These are phyloP conservation scores for Macrotrachela quadricornifera DNA, from an alignment of 1,140 invertebrate genomes.

Conservation along the genomic window DNA sequence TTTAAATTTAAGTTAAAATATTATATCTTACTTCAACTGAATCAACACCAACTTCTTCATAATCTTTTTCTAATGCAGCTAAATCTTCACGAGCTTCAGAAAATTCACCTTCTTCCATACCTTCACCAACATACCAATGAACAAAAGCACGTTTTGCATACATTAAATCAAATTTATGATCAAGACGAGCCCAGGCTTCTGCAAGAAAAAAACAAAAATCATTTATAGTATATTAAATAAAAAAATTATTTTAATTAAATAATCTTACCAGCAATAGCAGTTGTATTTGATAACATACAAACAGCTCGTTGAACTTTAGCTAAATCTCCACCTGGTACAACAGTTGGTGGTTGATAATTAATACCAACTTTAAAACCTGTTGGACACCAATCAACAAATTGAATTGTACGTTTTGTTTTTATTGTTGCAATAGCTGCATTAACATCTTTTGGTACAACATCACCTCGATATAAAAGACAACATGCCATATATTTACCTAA, in stretches of 20 bases:
- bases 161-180: constrained; percentile 13
- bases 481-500: constrained; percentile 12
- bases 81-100: constrained; percentile 17
- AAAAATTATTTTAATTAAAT: no score
- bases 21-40: constrained; percentile 14
- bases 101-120: constrained; percentile 32
- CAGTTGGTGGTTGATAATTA: constrained; percentile 52
- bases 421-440: constrained; percentile 62
- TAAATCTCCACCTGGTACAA: constrained; percentile 48
- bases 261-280: constrained; percentile 39
- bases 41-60: constrained; percentile 30
- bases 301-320: constrained; percentile 39
- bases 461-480: constrained; percentile 22
- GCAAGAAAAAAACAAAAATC: no score
- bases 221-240: no score
- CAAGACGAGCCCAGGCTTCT: constrained; percentile 51
- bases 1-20: no score
- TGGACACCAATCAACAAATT: constrained; percentile 75
- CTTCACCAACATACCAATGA: constrained; percentile 29
- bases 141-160: constrained; percentile 12
- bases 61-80: constrained; percentile 14
- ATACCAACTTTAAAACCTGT: constrained; percentile 51
- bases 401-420: constrained; percentile 49
- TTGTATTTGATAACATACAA: constrained; percentile 58
- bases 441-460: constrained; percentile 51